Conservation (phyloP, 2,888 invertebrate species). For the Vesta saturnalis region DNA sequence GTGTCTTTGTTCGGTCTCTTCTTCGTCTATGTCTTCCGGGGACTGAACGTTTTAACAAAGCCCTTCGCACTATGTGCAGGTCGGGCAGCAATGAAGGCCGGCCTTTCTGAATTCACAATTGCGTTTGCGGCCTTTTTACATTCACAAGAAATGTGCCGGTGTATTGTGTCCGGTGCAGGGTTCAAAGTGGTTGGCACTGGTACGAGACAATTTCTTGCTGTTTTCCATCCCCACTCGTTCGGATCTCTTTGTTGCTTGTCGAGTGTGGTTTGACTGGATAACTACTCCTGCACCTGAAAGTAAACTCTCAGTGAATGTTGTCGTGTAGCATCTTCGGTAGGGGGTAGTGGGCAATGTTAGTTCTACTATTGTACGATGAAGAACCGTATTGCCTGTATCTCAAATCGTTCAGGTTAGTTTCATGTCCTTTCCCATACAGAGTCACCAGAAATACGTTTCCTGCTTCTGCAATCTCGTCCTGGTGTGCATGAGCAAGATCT, state of each 20-base stretch:
- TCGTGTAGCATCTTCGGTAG: slow-evolving; percentile 23
- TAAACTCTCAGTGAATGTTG: slow-evolving; percentile 31
- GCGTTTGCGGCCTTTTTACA: slow-evolving; percentile 16
- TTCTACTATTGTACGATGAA: slow-evolving; percentile 28
- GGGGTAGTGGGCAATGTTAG: slow-evolving; percentile 28
- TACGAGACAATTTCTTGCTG: slow-evolving; percentile 24
- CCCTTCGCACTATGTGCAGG: slow-evolving; percentile 15
- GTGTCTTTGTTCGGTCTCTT: slow-evolving; percentile 5
- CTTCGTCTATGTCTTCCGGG: slow-evolving; percentile 17
- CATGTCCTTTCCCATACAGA: slow-evolving; percentile 29
- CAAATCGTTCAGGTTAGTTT: slow-evolving; percentile 19
- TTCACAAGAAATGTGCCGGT: slow-evolving; percentile 21
- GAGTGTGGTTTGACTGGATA: slow-evolving; percentile 11
- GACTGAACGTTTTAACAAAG: slow-evolving; percentile 14
- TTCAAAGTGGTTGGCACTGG: slow-evolving; percentile 32
- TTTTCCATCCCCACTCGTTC: slow-evolving; percentile 24
- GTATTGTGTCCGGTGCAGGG: slow-evolving; percentile 26
- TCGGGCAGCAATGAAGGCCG: slow-evolving; percentile 12
- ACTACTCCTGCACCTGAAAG: slow-evolving; percentile 19
- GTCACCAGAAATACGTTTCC: slow-evolving; percentile 34
- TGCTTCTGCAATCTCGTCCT: slow-evolving; percentile 34
- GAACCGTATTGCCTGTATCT: slow-evolving; percentile 34
- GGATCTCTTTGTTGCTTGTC: slow-evolving; percentile 26
- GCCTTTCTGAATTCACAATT: slow-evolving; percentile 3
- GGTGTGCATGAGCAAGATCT: slow-evolving; percentile 17